Evolutionary conservation across 23 tunicate species (phyloP).

Genomic region (Styela plicata): DNA sequence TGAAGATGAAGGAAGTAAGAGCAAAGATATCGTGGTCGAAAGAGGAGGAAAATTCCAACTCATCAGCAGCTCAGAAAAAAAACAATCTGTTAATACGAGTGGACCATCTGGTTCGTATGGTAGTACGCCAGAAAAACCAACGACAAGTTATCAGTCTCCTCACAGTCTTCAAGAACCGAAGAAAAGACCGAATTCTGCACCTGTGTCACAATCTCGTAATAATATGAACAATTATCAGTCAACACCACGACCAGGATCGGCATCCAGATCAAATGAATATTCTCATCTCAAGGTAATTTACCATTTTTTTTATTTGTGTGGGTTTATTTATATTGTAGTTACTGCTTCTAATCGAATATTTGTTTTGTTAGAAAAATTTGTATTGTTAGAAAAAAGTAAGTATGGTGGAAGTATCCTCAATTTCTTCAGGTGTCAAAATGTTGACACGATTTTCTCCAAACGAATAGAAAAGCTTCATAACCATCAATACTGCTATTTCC

Average conservation of each 20-base stretch:
- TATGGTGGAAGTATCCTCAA: background rate
- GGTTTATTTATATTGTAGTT: no score
- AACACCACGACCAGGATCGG: conserved; percentile 19
- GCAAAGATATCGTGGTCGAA: conserved; percentile 5
- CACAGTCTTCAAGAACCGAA: background rate
- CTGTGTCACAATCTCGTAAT: background rate
- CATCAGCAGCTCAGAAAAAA: background rate
- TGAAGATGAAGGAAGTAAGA: background rate
- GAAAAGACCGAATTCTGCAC: conserved; percentile 15
- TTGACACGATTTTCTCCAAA: no score
- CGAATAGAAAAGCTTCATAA: no score
- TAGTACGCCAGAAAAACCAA: background rate
- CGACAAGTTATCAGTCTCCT: background rate
- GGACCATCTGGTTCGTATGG: background rate
- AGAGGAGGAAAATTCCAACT: conserved; percentile 9
- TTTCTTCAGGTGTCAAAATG: background rate
- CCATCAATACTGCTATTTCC: no score
- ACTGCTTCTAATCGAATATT: no score
- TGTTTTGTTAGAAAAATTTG: no score
- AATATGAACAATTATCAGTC: background rate
- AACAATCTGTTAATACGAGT: background rate
- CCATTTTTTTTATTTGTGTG: no score
- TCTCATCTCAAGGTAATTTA: conserved; percentile 26
- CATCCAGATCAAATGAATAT: conserved; percentile 18
- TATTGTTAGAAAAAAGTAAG: background rate